Evolutionary conservation across 2,113 vertebrate species (phyloP).

Genomic region (Tyto alba): DNA sequence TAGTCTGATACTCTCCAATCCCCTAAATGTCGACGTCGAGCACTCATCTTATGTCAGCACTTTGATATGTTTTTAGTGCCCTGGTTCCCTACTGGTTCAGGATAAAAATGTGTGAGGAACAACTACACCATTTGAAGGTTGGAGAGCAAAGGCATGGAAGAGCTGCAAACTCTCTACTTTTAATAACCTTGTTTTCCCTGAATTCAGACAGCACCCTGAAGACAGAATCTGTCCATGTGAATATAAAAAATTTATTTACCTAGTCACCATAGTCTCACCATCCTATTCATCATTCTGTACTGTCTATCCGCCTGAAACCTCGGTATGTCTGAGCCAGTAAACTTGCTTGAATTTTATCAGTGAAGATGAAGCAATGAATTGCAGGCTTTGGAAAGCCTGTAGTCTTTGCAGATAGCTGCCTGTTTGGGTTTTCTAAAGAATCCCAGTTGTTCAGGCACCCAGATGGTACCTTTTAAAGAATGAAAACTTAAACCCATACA

Average conservation of each 20-base stretch:
- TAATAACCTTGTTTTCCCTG: not conserved
- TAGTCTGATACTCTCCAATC: not conserved
- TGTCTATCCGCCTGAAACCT: not conserved
- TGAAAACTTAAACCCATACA: not conserved
- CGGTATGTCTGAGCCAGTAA: not conserved
- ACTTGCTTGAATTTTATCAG: not conserved
- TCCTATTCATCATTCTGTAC: not conserved
- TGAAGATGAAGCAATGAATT: not conserved
- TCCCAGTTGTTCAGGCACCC: not conserved
- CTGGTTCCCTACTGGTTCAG: not conserved
- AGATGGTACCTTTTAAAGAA: not conserved
- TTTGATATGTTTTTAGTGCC: not conserved
- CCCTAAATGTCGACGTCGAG: not conserved
- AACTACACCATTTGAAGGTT: not conserved
- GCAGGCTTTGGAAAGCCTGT: not conserved
- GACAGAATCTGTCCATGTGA: not conserved
- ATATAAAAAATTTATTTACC: not conserved
- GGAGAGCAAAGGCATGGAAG: not conserved
- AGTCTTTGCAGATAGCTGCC: not conserved
- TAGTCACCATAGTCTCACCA: not conserved
- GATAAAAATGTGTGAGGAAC: not conserved
- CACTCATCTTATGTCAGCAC: not conserved
- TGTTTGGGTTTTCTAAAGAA: not conserved
- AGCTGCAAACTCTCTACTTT: not conserved
- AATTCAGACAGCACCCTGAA: not conserved